Percentiles rank a stretch among this genome's conserved stretches.
These are phyloP conservation scores for Ellobius talpinus DNA, from an alignment of 2,113 vertebrate species.

Conservation along the genomic window DNA sequence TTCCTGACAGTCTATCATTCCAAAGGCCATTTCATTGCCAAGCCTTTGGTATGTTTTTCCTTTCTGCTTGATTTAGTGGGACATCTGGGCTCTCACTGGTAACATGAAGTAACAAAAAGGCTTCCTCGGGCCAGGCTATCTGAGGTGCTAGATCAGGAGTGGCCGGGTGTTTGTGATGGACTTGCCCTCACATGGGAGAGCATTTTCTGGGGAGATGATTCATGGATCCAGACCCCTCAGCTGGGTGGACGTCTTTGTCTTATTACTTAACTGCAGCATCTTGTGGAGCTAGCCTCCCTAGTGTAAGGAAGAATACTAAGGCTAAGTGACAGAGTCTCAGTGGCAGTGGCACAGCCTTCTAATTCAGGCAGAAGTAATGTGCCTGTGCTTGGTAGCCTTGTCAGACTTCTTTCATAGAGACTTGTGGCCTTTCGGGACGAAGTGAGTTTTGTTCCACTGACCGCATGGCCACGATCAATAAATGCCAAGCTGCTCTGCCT, in stretches of 20 bases:
- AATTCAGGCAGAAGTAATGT: not conserved
- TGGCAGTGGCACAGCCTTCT: not conserved
- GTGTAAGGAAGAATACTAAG: not conserved
- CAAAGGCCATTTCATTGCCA: not conserved
- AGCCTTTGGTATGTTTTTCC: not conserved
- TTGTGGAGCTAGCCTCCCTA: not conserved
- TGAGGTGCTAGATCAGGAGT: not conserved
- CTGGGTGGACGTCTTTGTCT: not conserved
- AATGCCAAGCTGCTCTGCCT: not conserved
- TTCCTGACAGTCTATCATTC: not conserved
- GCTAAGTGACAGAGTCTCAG: not conserved
- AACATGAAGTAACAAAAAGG: not conserved
- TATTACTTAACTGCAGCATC: not conserved
- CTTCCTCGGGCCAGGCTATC: not conserved
- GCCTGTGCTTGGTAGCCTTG: not conserved
- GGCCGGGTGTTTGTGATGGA: not conserved
- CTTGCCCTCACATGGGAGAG: not conserved
- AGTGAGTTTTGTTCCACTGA: not conserved
- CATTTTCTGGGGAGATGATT: not conserved
- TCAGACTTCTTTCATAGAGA: not conserved
- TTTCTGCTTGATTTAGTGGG: not conserved
- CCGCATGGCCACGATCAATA: not conserved
- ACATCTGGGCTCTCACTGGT: not conserved
- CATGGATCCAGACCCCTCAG: too few species aligned
- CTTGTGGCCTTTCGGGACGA: not conserved